Base-by-base conservation (phyloP, 2,888 invertebrate genomes). In the Caenorhabditis doughertyi region DNA sequence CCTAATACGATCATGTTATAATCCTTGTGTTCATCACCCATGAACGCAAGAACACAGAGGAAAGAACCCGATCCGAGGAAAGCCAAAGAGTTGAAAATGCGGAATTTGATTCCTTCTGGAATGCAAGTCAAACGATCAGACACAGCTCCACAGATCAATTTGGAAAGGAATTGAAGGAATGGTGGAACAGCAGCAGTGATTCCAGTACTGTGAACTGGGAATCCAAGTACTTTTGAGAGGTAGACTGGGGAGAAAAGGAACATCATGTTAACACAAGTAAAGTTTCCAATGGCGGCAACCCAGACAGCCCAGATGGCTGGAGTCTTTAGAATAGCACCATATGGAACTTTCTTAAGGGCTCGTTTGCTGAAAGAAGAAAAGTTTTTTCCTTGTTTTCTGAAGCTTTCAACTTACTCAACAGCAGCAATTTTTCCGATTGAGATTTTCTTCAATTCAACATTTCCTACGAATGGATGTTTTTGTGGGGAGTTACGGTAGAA, bases 281-380 rank as follows among this genome's bases (percentile, higher is more conserved):
- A 91, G 81, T 91, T 91, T 51, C 91, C 91, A 53, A 91, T 85
- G 9, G 91, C 86, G 2, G 89, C 91, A 13, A 89, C 83, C 91
- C 91, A 91, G 9, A 91, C 87, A 32, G 91, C 91, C 90, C 91
- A 91, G 51, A 91, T 89, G 25, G 90, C 87, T 5, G 89, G 90
- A 8, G 90, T 90, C 3, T 79, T 81, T 5, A 89, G 82, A 70
- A 90, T 90, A 0, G 84, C 74, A 8, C 77, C 77, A 64, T 90
- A 90, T 42, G 91, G 91, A 53, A 89, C 87, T n/a, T 81, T 81
- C 49, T 85, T 84, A n/a, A 88, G 85, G 9, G 87, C 85, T 27
- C 84, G 79, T 79, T 91, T 91, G 76, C 86, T 87, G 84, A 74
- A 86, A 83, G 27, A 8, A 13, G 13, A 32, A 23, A 18, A 35